These are phyloP conservation scores for Nixonia krombeini DNA, from an alignment of 1,140 invertebrate genomes.

Conservation along the genomic window DNA sequence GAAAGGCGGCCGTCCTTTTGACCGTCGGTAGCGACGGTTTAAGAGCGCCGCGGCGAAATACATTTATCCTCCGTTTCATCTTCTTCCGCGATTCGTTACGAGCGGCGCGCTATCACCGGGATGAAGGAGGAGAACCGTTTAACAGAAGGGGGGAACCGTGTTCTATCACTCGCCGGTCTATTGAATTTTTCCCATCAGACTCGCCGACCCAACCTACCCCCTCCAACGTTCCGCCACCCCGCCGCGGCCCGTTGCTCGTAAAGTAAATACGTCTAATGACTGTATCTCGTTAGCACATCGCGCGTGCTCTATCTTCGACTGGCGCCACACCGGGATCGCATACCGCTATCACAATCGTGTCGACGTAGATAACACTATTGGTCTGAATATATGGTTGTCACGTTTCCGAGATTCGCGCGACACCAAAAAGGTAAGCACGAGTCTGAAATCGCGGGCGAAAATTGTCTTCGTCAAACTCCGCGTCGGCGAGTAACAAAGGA, in stretches of 20 bases:
- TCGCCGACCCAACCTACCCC: slow-evolving; percentile 30
- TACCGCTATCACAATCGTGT: slow-evolving; percentile 40
- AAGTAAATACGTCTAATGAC: slow-evolving; percentile 66
- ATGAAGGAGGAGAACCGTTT: slow-evolving; percentile 60
- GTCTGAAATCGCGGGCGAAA: too few species aligned
- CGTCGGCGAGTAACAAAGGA: slow-evolving; percentile 12
- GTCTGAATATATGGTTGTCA: slow-evolving; percentile 43
- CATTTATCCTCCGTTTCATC: slow-evolving; percentile 29
- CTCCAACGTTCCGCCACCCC: slow-evolving; percentile 53
- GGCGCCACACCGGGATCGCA: slow-evolving; percentile 29
- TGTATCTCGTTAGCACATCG: slow-evolving; percentile 63
- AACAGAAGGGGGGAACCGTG: slow-evolving; percentile 58
- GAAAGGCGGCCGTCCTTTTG: too few species aligned
- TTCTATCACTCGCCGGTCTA: slow-evolving; percentile 64
- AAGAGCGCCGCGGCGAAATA: too few species aligned
- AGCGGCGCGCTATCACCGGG: slow-evolving; percentile 47
- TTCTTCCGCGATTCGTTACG: slow-evolving; percentile 46
- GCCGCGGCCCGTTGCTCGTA: slow-evolving; percentile 43
- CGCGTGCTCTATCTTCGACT: slow-evolving; percentile 48
- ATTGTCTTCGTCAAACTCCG: too few species aligned
- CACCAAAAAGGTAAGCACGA: too few species aligned
- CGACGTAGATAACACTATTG: slow-evolving; percentile 47
- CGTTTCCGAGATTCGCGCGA: slow-evolving; percentile 34
- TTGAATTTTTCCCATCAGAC: slow-evolving; percentile 62
- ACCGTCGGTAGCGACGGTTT: too few species aligned